phyloP scores from a whole-genome alignment of 92 coral and sea anemone species.

The Plumapathes pennacea region DNA sequence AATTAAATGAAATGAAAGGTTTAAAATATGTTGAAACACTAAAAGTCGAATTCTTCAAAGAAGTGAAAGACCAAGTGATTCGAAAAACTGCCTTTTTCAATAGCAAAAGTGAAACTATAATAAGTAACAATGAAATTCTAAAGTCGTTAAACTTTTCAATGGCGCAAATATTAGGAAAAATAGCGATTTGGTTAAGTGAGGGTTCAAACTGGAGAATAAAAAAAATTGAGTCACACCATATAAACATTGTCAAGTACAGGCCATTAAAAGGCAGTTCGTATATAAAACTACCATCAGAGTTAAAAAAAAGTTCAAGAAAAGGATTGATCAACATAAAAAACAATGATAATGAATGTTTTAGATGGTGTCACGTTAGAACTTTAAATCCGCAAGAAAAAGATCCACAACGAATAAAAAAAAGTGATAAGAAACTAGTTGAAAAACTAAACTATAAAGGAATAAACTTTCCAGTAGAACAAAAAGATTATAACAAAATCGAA shows the following conservation, averaged over 20 bases:
- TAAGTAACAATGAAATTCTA: no score
- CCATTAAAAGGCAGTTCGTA: slow-evolving; percentile 6
- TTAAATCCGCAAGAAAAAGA: slow-evolving; percentile 16
- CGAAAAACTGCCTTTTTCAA: no score
- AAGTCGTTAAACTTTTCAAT: no score
- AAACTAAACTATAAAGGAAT: slow-evolving; percentile 11
- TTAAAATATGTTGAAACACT: no score
- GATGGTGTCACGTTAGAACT: slow-evolving; percentile 36
- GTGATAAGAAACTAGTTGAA: slow-evolving; percentile 1
- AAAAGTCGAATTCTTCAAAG: no score
- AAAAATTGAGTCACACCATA: not conserved
- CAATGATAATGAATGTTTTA: slow-evolving; percentile 20
- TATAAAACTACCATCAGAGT: slow-evolving; percentile 22
- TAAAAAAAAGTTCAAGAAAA: slow-evolving; percentile 20
- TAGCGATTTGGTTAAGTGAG: not conserved
- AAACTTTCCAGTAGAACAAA: slow-evolving; percentile 9
- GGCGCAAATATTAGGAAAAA: no score
- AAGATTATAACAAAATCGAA: slow-evolving; percentile 9
- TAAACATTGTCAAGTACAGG: not conserved
- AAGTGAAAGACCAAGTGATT: no score
- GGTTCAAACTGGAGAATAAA: not conserved
- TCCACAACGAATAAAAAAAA: slow-evolving; percentile 20
- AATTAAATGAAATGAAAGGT: no score
- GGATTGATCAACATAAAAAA: slow-evolving; percentile 25
- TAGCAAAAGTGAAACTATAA: no score